Percentiles rank a stretch among this genome's conserved stretches.
Conservation (phyloP, 2,113 vertebrate species). For the Scytalopus superciliaris region DNA sequence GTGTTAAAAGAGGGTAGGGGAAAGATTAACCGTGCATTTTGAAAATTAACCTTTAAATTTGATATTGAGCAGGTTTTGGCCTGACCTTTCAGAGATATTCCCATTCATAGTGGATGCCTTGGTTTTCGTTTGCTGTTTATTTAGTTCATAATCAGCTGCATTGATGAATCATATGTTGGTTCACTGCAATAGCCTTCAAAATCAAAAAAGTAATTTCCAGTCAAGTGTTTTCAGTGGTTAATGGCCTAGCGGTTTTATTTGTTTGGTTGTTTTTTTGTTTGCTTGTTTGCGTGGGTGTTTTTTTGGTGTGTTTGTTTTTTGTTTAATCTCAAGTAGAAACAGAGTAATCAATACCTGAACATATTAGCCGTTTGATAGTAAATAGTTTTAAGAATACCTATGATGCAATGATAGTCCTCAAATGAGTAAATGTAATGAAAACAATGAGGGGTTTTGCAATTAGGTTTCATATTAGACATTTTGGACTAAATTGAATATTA, state of each 20-base stretch:
- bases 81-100: neutral
- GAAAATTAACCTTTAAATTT: neutral
- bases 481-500: neutral
- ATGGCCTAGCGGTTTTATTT: neutral
- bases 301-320: neutral
- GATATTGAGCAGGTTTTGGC: neutral
- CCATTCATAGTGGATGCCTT: neutral
- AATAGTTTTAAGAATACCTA: neutral
- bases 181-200: neutral
- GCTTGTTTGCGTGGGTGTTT: accelerated
- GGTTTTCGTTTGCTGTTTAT: neutral
- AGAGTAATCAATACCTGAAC: neutral
- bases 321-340: neutral
- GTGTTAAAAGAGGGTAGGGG: neutral
- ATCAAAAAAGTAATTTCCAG: neutral
- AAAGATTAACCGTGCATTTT: neutral
- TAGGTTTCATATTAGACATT: neutral
- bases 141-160: neutral
- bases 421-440: neutral
- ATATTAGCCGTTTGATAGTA: neutral
- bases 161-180: neutral
- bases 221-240: neutral
- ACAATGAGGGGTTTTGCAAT: neutral
- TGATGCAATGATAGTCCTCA: neutral
- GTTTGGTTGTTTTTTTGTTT: neutral